These are phyloP conservation scores for Copidosoma aretas DNA, from an alignment of 2,888 invertebrate species.

Conservation along the genomic window DNA sequence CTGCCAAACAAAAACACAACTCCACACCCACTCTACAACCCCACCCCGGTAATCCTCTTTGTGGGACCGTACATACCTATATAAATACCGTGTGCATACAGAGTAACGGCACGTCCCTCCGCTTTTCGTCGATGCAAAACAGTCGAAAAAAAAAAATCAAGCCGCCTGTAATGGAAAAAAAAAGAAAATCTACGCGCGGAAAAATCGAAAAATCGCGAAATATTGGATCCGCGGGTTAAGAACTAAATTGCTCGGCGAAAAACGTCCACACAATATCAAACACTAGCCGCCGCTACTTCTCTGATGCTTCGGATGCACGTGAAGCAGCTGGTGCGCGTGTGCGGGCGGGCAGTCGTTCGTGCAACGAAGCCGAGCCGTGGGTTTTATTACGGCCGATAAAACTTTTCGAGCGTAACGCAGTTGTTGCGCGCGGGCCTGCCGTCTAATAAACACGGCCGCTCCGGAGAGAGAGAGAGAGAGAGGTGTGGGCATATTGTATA, in stretches of 20 bases:
- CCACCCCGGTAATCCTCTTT: background rate
- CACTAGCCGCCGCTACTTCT: too few species aligned
- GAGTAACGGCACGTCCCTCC: too few species aligned
- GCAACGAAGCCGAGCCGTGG: slow-evolving; percentile 2
- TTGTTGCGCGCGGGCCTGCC: background rate
- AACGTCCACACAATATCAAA: background rate
- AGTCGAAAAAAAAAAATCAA: background rate
- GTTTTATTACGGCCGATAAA: slow-evolving; percentile 13
- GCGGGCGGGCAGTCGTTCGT: background rate
- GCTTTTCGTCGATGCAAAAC: background rate
- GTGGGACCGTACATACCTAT: too few species aligned
- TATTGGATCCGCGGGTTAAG: background rate
- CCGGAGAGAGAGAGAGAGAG: too few species aligned
- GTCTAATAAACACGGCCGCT: slow-evolving; percentile 23
- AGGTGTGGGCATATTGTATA: slow-evolving; percentile 5
- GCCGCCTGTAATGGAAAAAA: background rate
- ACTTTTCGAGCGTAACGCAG: slow-evolving; percentile 9
- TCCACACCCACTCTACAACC: too few species aligned
- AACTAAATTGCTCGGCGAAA: background rate
- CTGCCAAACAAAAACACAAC: background rate
- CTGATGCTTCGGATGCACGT: too few species aligned
- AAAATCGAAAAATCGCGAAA: background rate
- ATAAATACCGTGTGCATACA: too few species aligned
- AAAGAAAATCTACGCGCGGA: background rate
- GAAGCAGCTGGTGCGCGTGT: background rate